Evolutionary conservation across 2,888 invertebrate species (phyloP), one percentile per base, ranked within the genome.

Genomic region (Lasioglossum vierecki): DNA sequence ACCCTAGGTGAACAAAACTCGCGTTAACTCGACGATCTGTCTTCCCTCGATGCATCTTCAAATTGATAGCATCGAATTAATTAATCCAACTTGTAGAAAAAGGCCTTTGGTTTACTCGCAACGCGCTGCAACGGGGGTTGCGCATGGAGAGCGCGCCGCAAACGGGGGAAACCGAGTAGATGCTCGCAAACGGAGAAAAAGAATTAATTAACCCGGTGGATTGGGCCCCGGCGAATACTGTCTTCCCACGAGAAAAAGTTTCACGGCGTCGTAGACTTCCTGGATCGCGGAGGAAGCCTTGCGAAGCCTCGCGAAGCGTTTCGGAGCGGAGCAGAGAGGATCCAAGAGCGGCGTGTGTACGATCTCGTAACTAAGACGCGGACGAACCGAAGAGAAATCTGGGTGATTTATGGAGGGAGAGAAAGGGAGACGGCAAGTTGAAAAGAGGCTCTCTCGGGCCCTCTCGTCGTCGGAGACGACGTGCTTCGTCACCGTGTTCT

Each of bases 401-500:
- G 82, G 84, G 82, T 90, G 90, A 90, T 91, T 91, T 91, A 91
- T 89, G 89, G 84, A 71, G 76, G 80, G 80, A 75, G 81, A 82
- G 82, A 84, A 73, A 81, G 80, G 81, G 77, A 72, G 80, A 26
- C 70, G 76, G 53, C 71, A 60, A 30, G 84, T 44, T 76, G 79
- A 70, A 81, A 85, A 80, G 78, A 73, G 76, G 76, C 82, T 71
- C 76, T 60, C 83, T 66, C 41, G 71, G 26, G 73, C 66, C 70
- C 53, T 60, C 60, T 60, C 26, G 60, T 60, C 60, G 60, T 60
- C 60, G 87, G 79, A 66, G 66, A 66, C 66, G 82, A 84, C 84
- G 88, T 86, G 86, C 86, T 90, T 91, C 91, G 91, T 91, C 90
- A 89, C 85, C 89, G 91, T 89, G 90, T 89, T 90, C 85, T 89